These are phyloP conservation scores for Mus spicilegus DNA, from an alignment of 2,113 vertebrate genomes.

Conservation along the genomic window DNA sequence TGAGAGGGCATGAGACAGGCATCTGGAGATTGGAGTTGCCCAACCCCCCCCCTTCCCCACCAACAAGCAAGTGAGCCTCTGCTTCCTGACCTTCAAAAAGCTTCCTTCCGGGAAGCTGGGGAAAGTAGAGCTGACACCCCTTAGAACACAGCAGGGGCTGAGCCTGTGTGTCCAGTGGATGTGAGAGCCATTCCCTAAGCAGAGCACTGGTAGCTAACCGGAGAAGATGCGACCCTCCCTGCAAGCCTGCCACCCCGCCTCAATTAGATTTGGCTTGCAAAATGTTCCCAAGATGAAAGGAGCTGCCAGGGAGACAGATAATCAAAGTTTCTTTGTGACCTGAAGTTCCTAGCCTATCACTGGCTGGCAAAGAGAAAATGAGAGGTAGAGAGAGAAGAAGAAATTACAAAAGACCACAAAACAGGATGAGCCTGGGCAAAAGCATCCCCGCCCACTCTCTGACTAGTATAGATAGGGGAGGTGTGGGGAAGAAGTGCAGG, in stretches of 20 bases:
- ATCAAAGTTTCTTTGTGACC: slow-evolving; percentile 50
- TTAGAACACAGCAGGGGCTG: accelerated
- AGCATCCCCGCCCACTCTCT: too few species aligned
- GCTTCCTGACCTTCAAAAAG: not conserved
- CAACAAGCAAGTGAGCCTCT: not conserved
- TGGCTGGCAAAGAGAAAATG: not conserved
- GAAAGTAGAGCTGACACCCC: accelerated
- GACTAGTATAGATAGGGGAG: not conserved
- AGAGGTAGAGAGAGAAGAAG: not conserved
- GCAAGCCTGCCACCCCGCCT: accelerated
- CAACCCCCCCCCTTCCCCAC: too few species aligned
- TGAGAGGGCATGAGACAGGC: not conserved
- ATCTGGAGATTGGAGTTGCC: not conserved
- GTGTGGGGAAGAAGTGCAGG: not conserved
- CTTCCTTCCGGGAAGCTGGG: not conserved
- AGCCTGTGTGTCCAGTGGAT: not conserved
- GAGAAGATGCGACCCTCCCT: accelerated
- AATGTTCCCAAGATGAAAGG: slow-evolving; percentile 70
- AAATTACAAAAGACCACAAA: not conserved
- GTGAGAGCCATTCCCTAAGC: too few species aligned
- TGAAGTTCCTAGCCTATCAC: not conserved
- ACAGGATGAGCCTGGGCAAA: not conserved
- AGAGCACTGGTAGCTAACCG: not conserved
- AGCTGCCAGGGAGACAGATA: not conserved
- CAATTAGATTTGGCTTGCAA: not conserved